These are phyloP conservation scores for Ophion costatus DNA, from an alignment of 2,888 invertebrate genomes.

Conservation along the genomic window DNA sequence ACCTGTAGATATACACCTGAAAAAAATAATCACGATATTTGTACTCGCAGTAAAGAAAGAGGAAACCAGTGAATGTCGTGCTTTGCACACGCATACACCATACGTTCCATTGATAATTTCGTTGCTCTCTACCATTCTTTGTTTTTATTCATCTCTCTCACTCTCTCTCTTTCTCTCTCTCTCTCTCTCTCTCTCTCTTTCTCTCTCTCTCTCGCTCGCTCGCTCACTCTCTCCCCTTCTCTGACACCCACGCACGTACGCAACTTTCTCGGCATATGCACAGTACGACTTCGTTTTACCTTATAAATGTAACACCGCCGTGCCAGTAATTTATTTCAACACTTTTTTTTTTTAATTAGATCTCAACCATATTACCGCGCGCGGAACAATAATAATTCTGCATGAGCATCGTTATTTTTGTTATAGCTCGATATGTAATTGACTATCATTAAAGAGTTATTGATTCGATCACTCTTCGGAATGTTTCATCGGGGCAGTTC, in stretches of 20 bases:
- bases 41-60: conserved; percentile 15
- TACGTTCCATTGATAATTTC: conserved; percentile 56
- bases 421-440: conserved; percentile 14
- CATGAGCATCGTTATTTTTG: conserved; percentile 1
- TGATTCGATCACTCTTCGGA: conserved; percentile 40
- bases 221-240: conserved; percentile 29
- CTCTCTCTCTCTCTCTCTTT: conserved; percentile 27
- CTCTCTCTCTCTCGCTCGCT: conserved; percentile 25
- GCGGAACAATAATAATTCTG: not conserved
- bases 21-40: conserved; percentile 47
- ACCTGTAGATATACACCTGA: not conserved
- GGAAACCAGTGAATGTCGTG: conserved; percentile 41
- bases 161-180: conserved; percentile 1
- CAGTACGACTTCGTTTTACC: not conserved
- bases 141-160: conserved; percentile 29
- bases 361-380: conserved; percentile 19
- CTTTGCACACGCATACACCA: conserved; percentile 39
- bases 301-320: not conserved
- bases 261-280: not conserved
- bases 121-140: conserved; percentile 35
- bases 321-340: conserved; percentile 7
- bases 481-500: conserved; percentile 38
- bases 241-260: not conserved
- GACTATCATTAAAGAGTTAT: conserved; percentile 12
- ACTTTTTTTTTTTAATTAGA: not conserved